Evolutionary conservation across 1,140 invertebrate species (phyloP), one percentile per base, ranked within the genome.

Genomic region (Brachionus rotundiformis): DNA sequence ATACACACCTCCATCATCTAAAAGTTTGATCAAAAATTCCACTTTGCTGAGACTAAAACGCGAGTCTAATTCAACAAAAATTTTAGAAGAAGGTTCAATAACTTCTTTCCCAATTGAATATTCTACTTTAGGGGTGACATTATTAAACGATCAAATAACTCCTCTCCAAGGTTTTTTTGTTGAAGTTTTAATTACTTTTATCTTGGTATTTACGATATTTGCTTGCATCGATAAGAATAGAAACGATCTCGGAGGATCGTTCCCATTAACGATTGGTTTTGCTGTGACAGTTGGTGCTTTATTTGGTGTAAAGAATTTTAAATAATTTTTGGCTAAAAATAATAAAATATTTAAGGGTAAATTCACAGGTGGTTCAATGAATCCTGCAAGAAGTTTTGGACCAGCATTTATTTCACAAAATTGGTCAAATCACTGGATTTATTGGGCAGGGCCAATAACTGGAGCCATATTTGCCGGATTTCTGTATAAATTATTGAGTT

Each of bases 341-440:
- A 41, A 13, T 44, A 39, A 39, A 13, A 33, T 36, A 11, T 47
- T 33, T 11, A 19, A 79, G 87, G 86, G 84, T 86, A 31, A 83
- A 75, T 11, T 85, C 84, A 91, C 90, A 19, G 90, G 90, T 1
- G 86, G 87, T 25, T 89, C 88, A 79, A 88, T 96, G 86, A 97
- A 97, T 88, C 95, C 95, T 6, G 94, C 94, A 0, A 89, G 95
- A 83, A 93, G 94, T 0, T 87, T 96, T 54, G 94, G 94, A 4
- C 93, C 93, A 10, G 93, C 94, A 0, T 94, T 96, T 86, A 93
- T 96, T 4, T 91, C 93, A 83, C 94, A 94, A 84, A 91, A 91
- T 83, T 96, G 93, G 93, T 92, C 93, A 36, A 90, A 92, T 83
- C 94, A 95, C 85, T 96, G 94, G 94, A 94, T 88, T 19, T 88